A percentile compares a stretch with the other conserved stretches of the same genome.
These are phyloP conservation scores for Eilema griseolum DNA, from an alignment of 2,888 invertebrate genomes.

Conservation along the genomic window DNA sequence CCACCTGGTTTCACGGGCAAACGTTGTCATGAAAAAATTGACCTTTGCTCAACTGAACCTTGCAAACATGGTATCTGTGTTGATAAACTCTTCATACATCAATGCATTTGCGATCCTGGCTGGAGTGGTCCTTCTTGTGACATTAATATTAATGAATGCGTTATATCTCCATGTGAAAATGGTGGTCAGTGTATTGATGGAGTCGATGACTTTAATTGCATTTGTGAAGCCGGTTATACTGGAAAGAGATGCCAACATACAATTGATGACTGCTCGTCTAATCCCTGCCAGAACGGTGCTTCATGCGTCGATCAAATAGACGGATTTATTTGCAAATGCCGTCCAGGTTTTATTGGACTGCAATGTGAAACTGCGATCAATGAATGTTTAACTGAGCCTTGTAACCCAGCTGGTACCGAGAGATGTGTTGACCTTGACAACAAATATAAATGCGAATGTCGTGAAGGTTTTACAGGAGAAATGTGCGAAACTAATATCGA, in stretches of 20 bases:
- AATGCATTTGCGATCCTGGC: conserved; percentile 96
- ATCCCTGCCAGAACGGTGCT: conserved; percentile 97
- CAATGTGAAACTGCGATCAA: conserved; percentile 98
- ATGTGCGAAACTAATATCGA: conserved; percentile 95
- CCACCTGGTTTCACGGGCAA: conserved; percentile 98
- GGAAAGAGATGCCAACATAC: conserved; percentile 97
- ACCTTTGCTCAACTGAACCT: conserved; percentile 95
- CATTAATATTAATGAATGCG: conserved; percentile 96
- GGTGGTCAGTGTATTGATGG: conserved; percentile 96
- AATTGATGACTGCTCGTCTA: conserved; percentile 95
- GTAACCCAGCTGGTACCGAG: conserved; percentile 96
- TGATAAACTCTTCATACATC: conserved; percentile 94
- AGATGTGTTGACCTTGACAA: conserved; percentile 96
- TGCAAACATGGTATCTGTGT: conserved; percentile 98
- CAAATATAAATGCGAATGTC: conserved; percentile 95
- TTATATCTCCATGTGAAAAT: conserved; percentile 95
- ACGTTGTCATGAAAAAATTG: conserved; percentile 97
- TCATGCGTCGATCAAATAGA: conserved; percentile 95
- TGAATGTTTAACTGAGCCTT: conserved; percentile 96
- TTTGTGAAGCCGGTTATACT: conserved; percentile 97
- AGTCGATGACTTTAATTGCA: conserved; percentile 94
- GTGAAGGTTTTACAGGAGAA: conserved; percentile 94
- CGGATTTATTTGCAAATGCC: conserved; percentile 96
- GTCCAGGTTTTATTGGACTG: conserved; percentile 96
- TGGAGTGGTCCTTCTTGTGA: conserved; percentile 96